A percentile compares a stretch with the other conserved stretches of the same genome.
Evolutionary conservation across 2,797 vertebrate species (phyloP).

Genomic region (Paguma larvata): DNA sequence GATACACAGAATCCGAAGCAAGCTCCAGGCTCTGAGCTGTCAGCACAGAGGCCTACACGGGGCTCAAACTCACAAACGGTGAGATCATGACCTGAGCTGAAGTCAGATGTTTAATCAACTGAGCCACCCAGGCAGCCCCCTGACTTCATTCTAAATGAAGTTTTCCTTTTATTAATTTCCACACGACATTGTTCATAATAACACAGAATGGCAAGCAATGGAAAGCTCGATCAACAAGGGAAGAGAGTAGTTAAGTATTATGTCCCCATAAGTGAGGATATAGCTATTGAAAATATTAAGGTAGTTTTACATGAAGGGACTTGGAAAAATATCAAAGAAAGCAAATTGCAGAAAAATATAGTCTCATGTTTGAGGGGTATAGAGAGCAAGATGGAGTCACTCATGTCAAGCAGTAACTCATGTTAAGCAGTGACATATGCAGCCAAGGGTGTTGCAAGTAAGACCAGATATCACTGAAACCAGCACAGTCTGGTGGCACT

Average conservation of each 20-base stretch:
- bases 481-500: not conserved
- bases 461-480: not conserved
- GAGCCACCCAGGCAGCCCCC: too few relatives aligned
- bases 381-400: not conserved
- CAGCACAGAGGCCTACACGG: too few relatives aligned
- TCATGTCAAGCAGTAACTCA: not conserved
- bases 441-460: not conserved
- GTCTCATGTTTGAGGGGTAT: not conserved
- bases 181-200: not conserved
- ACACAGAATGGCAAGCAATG: not conserved
- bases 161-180: not conserved
- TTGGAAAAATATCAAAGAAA: constrained; percentile 42
- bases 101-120: too few relatives aligned
- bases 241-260: not conserved
- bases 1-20: too few relatives aligned
- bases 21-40: too few relatives aligned
- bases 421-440: not conserved
- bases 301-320: not conserved
- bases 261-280: not conserved
- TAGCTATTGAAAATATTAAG: not conserved
- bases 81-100: too few relatives aligned
- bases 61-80: too few relatives aligned
- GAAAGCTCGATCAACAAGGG: not conserved
- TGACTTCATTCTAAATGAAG: not conserved
- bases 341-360: not conserved